phyloP scores from a whole-genome alignment of 92 coral and sea anemone species.

The Palythoa grandiflora region DNA sequence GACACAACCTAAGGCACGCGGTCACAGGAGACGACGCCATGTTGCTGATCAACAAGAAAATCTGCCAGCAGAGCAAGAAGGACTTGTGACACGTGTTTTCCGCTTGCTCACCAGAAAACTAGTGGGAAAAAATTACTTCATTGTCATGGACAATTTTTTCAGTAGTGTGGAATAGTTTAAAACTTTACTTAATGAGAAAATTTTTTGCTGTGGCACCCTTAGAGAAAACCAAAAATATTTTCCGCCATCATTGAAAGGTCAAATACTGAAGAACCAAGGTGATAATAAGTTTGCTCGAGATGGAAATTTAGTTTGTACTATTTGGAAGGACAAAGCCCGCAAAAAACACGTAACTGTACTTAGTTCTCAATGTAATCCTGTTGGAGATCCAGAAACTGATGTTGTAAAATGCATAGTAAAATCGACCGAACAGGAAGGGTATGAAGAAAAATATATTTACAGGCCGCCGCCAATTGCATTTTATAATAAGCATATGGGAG shows the following conservation, averaged over 20 bases:
- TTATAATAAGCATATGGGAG: too few species aligned
- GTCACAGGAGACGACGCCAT: too few species aligned
- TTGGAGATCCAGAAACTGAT: conserved; percentile 21
- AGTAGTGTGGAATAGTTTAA: conserved; percentile 29
- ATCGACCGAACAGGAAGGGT: conserved; percentile 27
- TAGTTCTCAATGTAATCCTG: conserved; percentile 33
- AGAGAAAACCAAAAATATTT: conserved; percentile 34
- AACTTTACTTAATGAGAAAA: neutral
- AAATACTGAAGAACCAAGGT: conserved; percentile 44
- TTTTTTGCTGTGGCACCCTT: conserved; percentile 50
- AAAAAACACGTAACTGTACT: conserved; percentile 17
- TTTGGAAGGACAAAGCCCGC: conserved; percentile 29
- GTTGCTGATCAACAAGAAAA: neutral
- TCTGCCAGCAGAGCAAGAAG: neutral
- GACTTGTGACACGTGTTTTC: conserved; percentile 31
- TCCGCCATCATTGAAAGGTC: conserved; percentile 41
- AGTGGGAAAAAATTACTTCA: conserved; percentile 34
- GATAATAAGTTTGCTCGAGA: conserved; percentile 40
- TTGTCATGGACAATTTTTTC: conserved; percentile 42
- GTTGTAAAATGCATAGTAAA: conserved; percentile 44
- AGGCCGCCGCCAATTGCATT: conserved; percentile 40
- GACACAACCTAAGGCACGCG: too few species aligned
- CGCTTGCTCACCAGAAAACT: conserved; percentile 23
- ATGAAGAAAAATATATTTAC: conserved; percentile 36
- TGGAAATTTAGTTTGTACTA: conserved; percentile 33